These are phyloP conservation scores for Ceyx erithaca DNA, from an alignment of 2,797 vertebrate genomes.

Conservation along the genomic window DNA sequence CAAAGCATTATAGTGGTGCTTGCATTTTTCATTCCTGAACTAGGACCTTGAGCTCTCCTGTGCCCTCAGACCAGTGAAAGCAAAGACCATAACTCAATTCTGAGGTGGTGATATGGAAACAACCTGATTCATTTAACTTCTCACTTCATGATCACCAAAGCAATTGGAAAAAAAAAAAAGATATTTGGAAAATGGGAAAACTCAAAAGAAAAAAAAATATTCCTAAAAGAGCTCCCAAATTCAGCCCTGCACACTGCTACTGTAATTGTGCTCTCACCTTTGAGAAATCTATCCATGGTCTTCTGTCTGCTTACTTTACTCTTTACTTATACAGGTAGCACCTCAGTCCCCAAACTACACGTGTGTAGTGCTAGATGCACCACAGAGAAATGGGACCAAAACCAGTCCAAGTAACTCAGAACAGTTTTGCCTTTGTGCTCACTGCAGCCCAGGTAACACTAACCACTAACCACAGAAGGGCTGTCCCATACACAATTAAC, in stretches of 20 bases:
- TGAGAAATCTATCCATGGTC: neutral
- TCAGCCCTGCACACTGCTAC: neutral
- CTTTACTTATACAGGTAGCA: neutral
- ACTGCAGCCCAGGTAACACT: neutral
- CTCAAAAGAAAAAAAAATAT: neutral
- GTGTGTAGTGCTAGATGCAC: neutral
- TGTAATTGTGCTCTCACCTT: neutral
- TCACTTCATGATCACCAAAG: neutral
- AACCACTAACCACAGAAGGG: neutral
- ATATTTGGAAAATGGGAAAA: neutral
- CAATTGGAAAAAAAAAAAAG: neutral
- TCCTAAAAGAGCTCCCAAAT: neutral
- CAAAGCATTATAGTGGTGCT: rapidly evolving
- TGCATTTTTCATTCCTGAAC: neutral
- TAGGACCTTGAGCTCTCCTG: neutral
- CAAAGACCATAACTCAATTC: neutral
- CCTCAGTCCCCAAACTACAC: neutral
- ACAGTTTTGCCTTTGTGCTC: neutral
- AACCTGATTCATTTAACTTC: neutral
- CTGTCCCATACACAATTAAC: neutral
- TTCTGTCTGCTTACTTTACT: neutral
- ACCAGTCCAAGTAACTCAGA: neutral
- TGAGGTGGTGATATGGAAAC: neutral
- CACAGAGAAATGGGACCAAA: neutral
- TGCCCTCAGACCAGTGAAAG: neutral